phyloP scores from a whole-genome alignment of 2,113 vertebrate species.

The Leptosomus discolor region DNA sequence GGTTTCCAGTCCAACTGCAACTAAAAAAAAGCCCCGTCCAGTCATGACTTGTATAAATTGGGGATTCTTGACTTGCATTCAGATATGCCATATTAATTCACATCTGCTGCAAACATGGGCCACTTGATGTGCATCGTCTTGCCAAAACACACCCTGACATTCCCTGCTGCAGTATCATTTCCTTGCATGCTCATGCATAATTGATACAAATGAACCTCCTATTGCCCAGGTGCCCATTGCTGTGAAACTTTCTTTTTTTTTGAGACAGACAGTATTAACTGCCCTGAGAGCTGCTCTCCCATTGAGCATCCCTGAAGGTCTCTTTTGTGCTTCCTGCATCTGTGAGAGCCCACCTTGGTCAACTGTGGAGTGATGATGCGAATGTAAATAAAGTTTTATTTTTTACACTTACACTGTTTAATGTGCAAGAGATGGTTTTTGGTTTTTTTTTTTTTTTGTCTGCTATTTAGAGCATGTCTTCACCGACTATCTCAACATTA shows the following conservation, averaged over 20 bases:
- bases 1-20: background rate
- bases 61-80: conserved; percentile 19
- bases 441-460: background rate
- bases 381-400: conserved; percentile 17
- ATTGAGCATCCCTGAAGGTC: background rate
- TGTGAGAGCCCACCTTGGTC: accelerated
- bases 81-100: background rate
- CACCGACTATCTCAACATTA: background rate
- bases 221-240: background rate
- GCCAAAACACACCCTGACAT: conserved; percentile 9
- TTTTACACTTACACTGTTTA: background rate
- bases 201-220: background rate
- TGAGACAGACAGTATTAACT: background rate
- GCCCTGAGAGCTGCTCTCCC: background rate
- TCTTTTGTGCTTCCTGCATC: background rate
- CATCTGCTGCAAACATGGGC: conserved; percentile 12
- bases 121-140: background rate
- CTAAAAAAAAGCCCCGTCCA: background rate
- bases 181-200: conserved; percentile 9
- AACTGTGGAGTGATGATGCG: background rate
- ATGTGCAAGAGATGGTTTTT: accelerated
- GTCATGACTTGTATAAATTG: background rate
- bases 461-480: background rate
- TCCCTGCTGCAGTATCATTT: background rate
- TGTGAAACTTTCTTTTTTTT: background rate